phyloP scores from a whole-genome alignment of 2,888 invertebrate species.

The Reticulitermes lucifugus region DNA sequence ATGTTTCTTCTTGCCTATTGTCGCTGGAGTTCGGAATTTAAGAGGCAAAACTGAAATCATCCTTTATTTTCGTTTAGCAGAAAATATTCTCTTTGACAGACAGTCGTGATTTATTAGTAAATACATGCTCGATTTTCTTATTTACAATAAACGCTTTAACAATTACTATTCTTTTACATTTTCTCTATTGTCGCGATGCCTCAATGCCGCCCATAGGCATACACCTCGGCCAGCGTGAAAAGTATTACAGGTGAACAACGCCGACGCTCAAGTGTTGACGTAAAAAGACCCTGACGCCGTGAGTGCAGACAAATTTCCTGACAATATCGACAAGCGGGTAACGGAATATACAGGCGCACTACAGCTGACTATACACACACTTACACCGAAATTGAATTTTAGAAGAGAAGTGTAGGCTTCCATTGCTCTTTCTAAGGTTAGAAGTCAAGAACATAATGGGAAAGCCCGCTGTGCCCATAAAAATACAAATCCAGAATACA shows the following conservation, averaged over 20 bases:
- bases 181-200: too few species aligned
- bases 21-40: too few species aligned
- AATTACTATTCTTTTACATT: too few species aligned
- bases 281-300: not conserved
- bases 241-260: not conserved
- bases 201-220: too few species aligned
- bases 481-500: not conserved
- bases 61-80: too few species aligned
- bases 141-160: too few species aligned
- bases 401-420: not conserved
- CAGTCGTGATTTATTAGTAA: too few species aligned
- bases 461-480: not conserved
- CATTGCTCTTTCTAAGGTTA: not conserved
- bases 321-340: not conserved
- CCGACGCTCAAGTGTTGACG: not conserved
- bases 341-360: not conserved
- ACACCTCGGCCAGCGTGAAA: not conserved
- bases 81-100: too few species aligned
- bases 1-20: too few species aligned
- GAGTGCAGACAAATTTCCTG: not conserved
- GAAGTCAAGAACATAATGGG: not conserved
- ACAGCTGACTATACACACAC: not conserved
- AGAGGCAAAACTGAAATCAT: too few species aligned
- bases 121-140: too few species aligned
- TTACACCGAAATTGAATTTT: not conserved